Base-by-base conservation (phyloP, 1,140 invertebrate species). In the Calliopsis andreniformis region DNA sequence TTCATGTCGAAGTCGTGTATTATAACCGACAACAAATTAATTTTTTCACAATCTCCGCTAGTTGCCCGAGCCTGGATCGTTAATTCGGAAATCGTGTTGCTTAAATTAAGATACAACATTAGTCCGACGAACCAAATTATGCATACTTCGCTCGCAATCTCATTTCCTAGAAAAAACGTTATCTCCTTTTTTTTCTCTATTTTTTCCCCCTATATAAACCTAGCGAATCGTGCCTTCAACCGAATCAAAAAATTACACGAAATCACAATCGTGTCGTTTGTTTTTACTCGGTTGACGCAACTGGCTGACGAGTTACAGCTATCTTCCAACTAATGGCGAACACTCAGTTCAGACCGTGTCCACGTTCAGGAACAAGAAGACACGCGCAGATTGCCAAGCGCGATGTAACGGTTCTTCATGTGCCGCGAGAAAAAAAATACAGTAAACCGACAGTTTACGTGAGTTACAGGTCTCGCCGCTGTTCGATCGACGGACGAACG, bases 391-490 rank as follows among this genome's bases (percentile, higher is more conserved):
- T 66, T 14, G 25, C 45, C 62, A 39, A 12, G 30, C 3, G 32
- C 23, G 49, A 39, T n/a, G 39, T 80, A 82, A 81, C 55, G 73
- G 63, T 68, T 43, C 16, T 32, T 7, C 45, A 45, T 4, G 64
- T 42, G 61, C 16, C 43, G n/a, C n/a, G 53, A 20, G 55, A 79
- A 73, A 63, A 70, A 58, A 62, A 79, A 81, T 63, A 68, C 53
- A 39, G 63, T 18, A 32, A 78, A 63, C 49, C 59, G 61, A 53
- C 42, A 47, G 55, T 77, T 82, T 72, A 81, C 79, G 67, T 78
- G 80, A 55, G 72, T 62, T 66, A 39, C 75, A 35, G 63, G 68
- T 63, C 32, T 30, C 55, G 58, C 12, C 43, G 53, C 16, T 49
- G 39, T 45, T n/a, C 23, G 49, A 73, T 73, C 30, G 69, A 67